A percentile compares a stretch with the other conserved stretches of the same genome.
phyloP scores from a whole-genome alignment of 2,888 invertebrate species.

The Lepetodrilus schrolli region DNA sequence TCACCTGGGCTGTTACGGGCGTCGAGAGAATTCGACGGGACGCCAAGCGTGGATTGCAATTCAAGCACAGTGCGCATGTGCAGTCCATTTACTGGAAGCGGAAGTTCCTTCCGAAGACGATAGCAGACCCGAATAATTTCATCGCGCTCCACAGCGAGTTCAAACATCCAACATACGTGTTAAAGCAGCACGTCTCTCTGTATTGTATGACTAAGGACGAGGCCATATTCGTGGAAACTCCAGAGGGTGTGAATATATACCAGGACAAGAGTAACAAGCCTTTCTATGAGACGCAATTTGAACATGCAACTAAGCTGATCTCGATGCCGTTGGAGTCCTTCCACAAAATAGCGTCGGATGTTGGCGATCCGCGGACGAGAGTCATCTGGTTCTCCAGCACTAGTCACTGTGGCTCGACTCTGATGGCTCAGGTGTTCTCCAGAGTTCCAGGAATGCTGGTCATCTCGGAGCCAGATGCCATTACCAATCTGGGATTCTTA shows the following conservation, averaged over 20 bases:
- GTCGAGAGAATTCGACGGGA: conserved; percentile 63
- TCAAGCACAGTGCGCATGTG: conserved; percentile 68
- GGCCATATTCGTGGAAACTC: conserved; percentile 65
- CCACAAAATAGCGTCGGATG: conserved; percentile 66
- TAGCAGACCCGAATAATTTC: conserved; percentile 63
- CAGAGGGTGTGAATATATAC: conserved; percentile 55
- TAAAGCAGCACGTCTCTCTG: conserved; percentile 62
- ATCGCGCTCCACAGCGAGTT: conserved; percentile 65
- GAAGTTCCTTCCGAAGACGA: conserved; percentile 56
- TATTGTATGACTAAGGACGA: conserved; percentile 65
- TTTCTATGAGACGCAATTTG: conserved; percentile 63
- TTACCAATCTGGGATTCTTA: conserved; percentile 61
- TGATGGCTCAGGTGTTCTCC: conserved; percentile 63
- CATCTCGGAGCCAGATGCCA: conserved; percentile 63
- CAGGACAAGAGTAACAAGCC: conserved; percentile 43
- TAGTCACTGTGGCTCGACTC: conserved; percentile 64
- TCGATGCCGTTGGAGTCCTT: conserved; percentile 69
- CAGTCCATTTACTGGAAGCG: conserved; percentile 65
- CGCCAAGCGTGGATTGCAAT: conserved; percentile 61
- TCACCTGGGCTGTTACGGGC: conserved; percentile 67
- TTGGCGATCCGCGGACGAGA: conserved; percentile 64
- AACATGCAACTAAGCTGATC: conserved; percentile 59
- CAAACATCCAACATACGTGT: conserved; percentile 65
- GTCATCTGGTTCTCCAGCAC: conserved; percentile 64
- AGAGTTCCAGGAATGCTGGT: conserved; percentile 62